Percentiles rank a stretch among this genome's conserved stretches.
phyloP scores from a whole-genome alignment of 2,113 vertebrate genomes.

The Indri indri region DNA sequence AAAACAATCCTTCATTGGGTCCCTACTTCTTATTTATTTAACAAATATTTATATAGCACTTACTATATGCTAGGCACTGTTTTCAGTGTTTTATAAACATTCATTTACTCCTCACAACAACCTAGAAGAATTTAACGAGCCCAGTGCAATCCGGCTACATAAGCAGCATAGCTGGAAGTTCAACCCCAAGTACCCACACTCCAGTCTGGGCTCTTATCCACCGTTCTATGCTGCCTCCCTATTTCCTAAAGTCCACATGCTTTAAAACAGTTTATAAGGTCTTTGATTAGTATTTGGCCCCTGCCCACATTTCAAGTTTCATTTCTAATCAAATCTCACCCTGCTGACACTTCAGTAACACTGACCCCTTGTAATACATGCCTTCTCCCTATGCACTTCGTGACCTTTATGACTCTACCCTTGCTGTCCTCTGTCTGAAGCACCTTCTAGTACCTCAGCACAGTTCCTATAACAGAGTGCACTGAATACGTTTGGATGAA shows the following conservation, averaged over 20 bases:
- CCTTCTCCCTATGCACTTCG: not conserved
- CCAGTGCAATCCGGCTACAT: not conserved
- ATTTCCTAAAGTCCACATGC: not conserved
- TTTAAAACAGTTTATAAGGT: not conserved
- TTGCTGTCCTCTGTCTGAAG: not conserved
- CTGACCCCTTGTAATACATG: not conserved
- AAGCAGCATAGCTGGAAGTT: not conserved
- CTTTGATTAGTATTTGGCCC: not conserved
- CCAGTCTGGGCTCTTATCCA: not conserved
- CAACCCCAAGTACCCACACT: not conserved
- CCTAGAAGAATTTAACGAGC: not conserved
- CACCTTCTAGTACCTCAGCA: not conserved
- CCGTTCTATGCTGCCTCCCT: not conserved
- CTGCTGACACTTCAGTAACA: not conserved
- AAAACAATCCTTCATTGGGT: not conserved
- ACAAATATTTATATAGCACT: slow-evolving; percentile 32
- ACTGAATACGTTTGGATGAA: not conserved
- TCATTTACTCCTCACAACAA: slow-evolving; percentile 33
- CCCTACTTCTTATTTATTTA: not conserved
- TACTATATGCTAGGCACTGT: not conserved
- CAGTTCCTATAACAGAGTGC: not conserved
- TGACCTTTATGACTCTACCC: not conserved
- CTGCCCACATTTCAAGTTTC: not conserved
- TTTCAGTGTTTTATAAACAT: not conserved
- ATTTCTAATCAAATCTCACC: slow-evolving; percentile 15